These are phyloP conservation scores for Martes flavigula DNA, from an alignment of 2,797 vertebrate species.

Conservation along the genomic window DNA sequence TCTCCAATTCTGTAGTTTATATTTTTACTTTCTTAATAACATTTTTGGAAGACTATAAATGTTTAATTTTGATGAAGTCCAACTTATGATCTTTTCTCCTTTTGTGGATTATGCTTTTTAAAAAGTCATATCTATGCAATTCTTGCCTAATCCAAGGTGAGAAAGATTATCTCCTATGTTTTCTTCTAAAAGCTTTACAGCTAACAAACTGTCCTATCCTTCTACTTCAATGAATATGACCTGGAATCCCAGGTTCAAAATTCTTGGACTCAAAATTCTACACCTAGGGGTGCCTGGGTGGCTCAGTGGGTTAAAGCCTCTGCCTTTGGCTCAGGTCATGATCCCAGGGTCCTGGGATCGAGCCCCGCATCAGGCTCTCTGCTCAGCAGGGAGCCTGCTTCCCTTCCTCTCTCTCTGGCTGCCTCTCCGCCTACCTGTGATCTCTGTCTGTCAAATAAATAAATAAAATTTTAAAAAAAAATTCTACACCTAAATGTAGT, in stretches of 20 bases:
- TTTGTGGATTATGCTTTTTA: neutral
- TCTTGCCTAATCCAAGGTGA: neutral
- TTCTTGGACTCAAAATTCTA: neutral
- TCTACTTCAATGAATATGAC: neutral
- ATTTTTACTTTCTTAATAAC: neutral
- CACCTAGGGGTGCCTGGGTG: neutral
- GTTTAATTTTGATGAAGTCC: neutral
- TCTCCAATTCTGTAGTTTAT: neutral
- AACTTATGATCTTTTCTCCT: neutral
- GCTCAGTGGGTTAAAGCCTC: too few relatives aligned
- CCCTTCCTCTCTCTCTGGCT: too few relatives aligned
- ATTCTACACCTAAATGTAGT: neutral
- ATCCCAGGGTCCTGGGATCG: too few relatives aligned
- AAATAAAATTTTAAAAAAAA: too few relatives aligned
- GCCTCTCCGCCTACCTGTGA: too few relatives aligned
- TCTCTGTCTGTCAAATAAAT: too few relatives aligned
- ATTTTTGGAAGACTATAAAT: neutral
- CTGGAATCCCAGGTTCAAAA: constrained; percentile 12
- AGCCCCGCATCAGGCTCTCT: too few relatives aligned
- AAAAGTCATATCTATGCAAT: neutral
- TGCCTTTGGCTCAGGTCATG: too few relatives aligned
- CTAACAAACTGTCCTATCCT: neutral
- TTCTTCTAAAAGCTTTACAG: neutral
- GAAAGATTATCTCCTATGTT: neutral
- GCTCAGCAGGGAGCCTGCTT: too few relatives aligned